Evolutionary conservation across 2,888 invertebrate genomes (phyloP).

Genomic region (Hypolimnas misippus): DNA sequence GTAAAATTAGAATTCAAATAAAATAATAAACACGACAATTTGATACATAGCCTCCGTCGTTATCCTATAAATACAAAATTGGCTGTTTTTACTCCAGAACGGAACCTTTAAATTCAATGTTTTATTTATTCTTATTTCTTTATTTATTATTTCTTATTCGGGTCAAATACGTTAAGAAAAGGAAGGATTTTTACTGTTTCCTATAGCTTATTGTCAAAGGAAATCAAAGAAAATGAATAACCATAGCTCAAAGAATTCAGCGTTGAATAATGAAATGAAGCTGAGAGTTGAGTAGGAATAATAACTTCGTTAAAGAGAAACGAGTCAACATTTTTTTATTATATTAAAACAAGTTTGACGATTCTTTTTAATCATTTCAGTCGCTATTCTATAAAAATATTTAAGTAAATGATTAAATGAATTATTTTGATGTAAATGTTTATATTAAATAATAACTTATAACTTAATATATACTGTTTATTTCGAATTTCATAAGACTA

Average conservation of each 20-base stretch:
- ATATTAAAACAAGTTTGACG: slow-evolving; percentile 16
- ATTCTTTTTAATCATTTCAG: not conserved
- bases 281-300: slow-evolving; percentile 26
- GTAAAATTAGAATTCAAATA: not conserved
- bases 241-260: slow-evolving; percentile 34
- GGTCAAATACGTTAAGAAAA: slow-evolving; percentile 38
- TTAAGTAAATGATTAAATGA: no score
- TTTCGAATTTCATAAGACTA: no score
- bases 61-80: not conserved
- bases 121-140: slow-evolving; percentile 33
- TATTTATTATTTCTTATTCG: slow-evolving; percentile 37
- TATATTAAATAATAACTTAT: no score
- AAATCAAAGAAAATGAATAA: slow-evolving; percentile 39
- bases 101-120: slow-evolving; percentile 25
- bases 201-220: slow-evolving; percentile 38
- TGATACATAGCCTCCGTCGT: not conserved
- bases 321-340: slow-evolving; percentile 21
- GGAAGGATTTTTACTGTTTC: slow-evolving; percentile 38
- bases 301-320: slow-evolving; percentile 23
- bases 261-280: slow-evolving; percentile 33
- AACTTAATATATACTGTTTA: no score
- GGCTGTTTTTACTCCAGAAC: not conserved
- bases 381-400: not conserved
- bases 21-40: not conserved
- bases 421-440: no score